These are phyloP conservation scores for Julus scandinavius DNA, from an alignment of 2,888 invertebrate genomes.

Conservation along the genomic window DNA sequence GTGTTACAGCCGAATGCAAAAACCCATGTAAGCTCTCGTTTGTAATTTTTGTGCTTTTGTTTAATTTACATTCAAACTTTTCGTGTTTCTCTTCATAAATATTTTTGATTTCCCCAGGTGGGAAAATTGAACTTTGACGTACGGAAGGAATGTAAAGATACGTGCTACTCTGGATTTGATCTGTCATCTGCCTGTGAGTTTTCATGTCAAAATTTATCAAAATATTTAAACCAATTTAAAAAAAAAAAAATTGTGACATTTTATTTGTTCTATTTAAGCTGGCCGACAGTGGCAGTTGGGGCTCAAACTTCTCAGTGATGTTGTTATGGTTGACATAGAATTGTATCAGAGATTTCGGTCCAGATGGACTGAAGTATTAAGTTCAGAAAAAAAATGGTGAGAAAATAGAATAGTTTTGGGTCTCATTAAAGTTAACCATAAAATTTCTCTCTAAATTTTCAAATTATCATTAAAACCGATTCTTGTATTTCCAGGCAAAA, in stretches of 20 bases:
- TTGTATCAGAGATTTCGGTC: slow-evolving; percentile 74
- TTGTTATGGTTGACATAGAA: slow-evolving; percentile 77
- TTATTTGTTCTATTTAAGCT: slow-evolving; percentile 65
- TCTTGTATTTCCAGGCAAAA: slow-evolving; percentile 71
- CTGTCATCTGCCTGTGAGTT: slow-evolving; percentile 42
- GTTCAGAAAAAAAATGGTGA: slow-evolving; percentile 41
- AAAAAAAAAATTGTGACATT: background rate
- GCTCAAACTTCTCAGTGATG: slow-evolving; percentile 73
- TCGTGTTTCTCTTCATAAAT: background rate
- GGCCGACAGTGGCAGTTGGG: slow-evolving; percentile 77
- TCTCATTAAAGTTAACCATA: no score
- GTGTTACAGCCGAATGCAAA: slow-evolving; percentile 62
- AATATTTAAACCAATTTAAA: background rate
- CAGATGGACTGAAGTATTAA: slow-evolving; percentile 66
- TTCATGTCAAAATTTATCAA: background rate
- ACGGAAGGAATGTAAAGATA: slow-evolving; percentile 75
- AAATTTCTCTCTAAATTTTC: background rate
- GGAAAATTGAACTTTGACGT: slow-evolving; percentile 78
- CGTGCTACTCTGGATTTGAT: slow-evolving; percentile 81
- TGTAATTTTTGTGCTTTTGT: background rate
- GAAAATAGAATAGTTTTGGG: background rate
- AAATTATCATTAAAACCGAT: background rate
- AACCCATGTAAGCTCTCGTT: slow-evolving; percentile 62
- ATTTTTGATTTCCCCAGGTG: slow-evolving; percentile 63
- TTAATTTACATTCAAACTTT: background rate